These are phyloP conservation scores for Barypeithes pellucidus DNA, from an alignment of 2,888 invertebrate species.

Conservation along the genomic window DNA sequence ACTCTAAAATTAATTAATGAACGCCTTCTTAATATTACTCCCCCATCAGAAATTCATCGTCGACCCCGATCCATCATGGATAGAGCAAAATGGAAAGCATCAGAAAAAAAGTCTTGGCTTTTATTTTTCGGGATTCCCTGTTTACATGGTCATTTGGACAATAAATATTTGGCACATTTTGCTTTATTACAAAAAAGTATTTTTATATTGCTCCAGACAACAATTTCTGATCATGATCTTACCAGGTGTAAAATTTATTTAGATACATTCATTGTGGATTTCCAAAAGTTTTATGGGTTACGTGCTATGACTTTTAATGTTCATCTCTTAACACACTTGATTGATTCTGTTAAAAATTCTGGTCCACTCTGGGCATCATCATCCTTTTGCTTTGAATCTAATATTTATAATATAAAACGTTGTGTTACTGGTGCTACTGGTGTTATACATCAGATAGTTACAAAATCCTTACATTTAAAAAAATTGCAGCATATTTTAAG, in stretches of 20 bases:
- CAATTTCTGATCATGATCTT: background rate
- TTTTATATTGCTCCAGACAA: background rate
- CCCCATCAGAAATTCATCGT: background rate
- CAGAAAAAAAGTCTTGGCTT: background rate
- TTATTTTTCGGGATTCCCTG: background rate
- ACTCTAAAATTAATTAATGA: background rate
- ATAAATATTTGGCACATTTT: background rate
- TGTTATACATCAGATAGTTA: background rate
- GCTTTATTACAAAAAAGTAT: background rate
- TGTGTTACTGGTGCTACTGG: background rate
- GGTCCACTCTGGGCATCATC: background rate
- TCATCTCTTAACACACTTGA: background rate
- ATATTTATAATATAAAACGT: background rate
- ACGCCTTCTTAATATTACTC: background rate
- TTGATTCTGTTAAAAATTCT: conserved; percentile 1
- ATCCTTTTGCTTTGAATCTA: background rate
- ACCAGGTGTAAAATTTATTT: background rate
- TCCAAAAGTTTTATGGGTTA: background rate
- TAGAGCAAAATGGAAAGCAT: background rate
- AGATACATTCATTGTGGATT: background rate
- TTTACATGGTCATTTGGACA: background rate
- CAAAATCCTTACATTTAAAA: background rate
- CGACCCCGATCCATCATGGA: background rate
- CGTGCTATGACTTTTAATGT: background rate
- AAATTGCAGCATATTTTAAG: background rate